Percentiles rank a stretch among this genome's conserved stretches.
Conservation (phyloP, 64 coral and sea anemone species). For the Orbicella faveolata region DNA sequence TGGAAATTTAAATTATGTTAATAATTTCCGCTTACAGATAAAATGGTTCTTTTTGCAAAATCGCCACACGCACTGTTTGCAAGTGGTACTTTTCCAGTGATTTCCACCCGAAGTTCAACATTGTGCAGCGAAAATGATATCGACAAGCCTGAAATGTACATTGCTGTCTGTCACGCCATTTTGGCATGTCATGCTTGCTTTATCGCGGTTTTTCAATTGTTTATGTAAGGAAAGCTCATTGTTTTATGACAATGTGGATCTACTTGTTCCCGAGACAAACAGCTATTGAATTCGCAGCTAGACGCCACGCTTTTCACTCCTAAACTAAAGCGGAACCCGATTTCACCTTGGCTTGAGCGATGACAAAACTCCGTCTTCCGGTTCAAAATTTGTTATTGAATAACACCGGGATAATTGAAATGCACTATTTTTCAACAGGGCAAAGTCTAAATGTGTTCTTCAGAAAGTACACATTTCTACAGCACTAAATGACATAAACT, state of each 20-base stretch:
- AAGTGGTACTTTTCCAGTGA: neutral
- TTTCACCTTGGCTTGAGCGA: neutral
- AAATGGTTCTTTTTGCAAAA: neutral
- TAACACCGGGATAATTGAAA: neutral
- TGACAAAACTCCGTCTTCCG: neutral
- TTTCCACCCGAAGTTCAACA: neutral
- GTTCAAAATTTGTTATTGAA: neutral
- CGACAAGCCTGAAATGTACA: neutral
- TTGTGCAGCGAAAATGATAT: neutral
- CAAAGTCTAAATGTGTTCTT: neutral
- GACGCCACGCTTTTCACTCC: neutral
- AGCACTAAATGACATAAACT: neutral
- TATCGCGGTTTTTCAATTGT: neutral
- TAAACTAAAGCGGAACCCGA: neutral
- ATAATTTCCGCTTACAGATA: conserved; percentile 1
- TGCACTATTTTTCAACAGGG: neutral
- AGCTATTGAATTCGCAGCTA: neutral
- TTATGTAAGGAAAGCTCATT: neutral
- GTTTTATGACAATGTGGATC: neutral
- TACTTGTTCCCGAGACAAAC: conserved; percentile 20
- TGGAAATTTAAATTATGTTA: conserved; percentile 20
- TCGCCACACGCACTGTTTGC: neutral
- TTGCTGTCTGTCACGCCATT: conserved; percentile 22
- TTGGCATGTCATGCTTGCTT: conserved; percentile 20
- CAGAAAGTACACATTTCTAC: neutral